phyloP scores from a whole-genome alignment of 2,797 vertebrate genomes.

The Petrocephalus sullivani region DNA sequence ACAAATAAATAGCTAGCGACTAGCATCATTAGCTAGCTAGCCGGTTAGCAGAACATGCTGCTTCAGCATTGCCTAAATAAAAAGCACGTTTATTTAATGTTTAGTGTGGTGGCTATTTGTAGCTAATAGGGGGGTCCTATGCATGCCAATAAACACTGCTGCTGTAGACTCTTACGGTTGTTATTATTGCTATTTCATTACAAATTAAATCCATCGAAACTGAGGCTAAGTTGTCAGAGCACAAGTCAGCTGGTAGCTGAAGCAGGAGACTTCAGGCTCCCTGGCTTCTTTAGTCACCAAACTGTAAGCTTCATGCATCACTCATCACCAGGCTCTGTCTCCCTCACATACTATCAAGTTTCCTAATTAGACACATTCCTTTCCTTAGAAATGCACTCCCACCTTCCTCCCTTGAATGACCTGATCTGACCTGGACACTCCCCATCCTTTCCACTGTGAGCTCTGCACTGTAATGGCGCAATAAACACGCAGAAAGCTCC shows the following conservation, averaged over 20 bases:
- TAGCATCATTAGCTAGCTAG: not conserved
- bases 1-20: not conserved
- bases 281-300: not conserved
- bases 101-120: not conserved
- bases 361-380: not conserved
- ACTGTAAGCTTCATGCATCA: not conserved
- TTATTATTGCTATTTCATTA: not conserved
- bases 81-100: not conserved
- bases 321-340: not conserved
- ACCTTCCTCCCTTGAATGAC: not conserved
- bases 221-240: not conserved
- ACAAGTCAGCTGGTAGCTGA: not conserved
- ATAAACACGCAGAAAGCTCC: not conserved
- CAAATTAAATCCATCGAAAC: not conserved
- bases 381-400: not conserved
- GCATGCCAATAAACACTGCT: not conserved
- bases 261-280: not conserved
- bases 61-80: not conserved
- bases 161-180: not conserved
- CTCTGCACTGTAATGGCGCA: not conserved
- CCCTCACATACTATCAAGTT: not conserved
- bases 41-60: not conserved
- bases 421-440: not conserved
- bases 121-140: not conserved
- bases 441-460: not conserved